Evolutionary conservation across 2,113 vertebrate species (phyloP).

Genomic region (Engraulis encrasicolus): DNA sequence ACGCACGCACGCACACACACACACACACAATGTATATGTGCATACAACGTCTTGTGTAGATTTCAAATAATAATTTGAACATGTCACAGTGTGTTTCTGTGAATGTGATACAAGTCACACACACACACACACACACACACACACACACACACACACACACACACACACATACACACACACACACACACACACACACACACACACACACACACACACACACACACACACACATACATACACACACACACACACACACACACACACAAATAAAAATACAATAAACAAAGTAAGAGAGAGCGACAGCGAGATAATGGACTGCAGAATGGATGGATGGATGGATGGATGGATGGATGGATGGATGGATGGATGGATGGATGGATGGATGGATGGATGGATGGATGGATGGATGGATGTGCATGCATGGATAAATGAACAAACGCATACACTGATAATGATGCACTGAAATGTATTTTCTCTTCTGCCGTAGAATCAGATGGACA

Average conservation of each 20-base stretch:
- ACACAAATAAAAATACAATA: not conserved
- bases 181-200: not conserved
- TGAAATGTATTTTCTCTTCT: slow-evolving; percentile 28
- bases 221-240: not conserved
- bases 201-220: not conserved
- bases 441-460: not conserved
- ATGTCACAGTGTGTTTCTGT: too few relatives aligned
- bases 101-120: not conserved
- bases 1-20: not conserved
- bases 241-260: not conserved
- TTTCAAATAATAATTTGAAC: too few relatives aligned
- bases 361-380: too few relatives aligned
- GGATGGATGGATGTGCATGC: too few relatives aligned
- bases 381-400: too few relatives aligned
- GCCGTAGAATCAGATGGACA: slow-evolving; percentile 43
- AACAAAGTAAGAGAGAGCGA: too few relatives aligned
- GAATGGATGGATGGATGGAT: too few relatives aligned
- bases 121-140: not conserved
- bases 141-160: not conserved
- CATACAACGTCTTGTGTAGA: slow-evolving; percentile 4
- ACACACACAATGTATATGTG: not conserved
- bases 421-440: not conserved
- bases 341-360: too few relatives aligned
- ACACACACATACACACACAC: not conserved
- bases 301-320: too few relatives aligned